Percentiles rank a stretch among this genome's conserved stretches.
Evolutionary conservation across 2,113 vertebrate genomes (phyloP).

Genomic region (Calypte anna): DNA sequence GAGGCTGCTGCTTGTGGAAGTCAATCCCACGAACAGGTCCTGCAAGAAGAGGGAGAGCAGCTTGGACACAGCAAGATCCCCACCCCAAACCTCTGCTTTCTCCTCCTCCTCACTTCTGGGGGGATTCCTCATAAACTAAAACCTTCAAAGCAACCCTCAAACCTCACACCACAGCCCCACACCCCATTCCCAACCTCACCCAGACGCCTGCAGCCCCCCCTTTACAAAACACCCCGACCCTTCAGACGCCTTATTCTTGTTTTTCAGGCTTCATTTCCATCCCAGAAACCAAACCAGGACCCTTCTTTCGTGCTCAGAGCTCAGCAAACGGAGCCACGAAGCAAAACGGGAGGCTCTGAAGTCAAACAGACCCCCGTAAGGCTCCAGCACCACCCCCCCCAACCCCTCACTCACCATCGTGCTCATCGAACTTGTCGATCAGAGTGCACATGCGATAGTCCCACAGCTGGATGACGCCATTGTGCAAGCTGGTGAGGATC

Average conservation of each 20-base stretch:
- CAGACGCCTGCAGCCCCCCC: not conserved
- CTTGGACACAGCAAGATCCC: not conserved
- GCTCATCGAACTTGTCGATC: slow-evolving; percentile 97
- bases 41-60: not conserved
- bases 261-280: accelerated
- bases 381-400: too few relatives aligned
- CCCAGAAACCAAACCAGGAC: accelerated
- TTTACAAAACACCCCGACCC: not conserved
- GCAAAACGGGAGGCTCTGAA: not conserved
- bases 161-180: too few relatives aligned
- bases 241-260: too few relatives aligned
- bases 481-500: slow-evolving; percentile 96
- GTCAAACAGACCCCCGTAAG: too few relatives aligned
- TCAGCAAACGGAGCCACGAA: accelerated
- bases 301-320: too few relatives aligned
- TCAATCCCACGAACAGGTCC: slow-evolving; percentile 95
- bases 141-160: too few relatives aligned
- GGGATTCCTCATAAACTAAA: too few relatives aligned
- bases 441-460: slow-evolving; percentile 98
- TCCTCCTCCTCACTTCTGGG: too few relatives aligned
- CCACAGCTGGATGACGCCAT: slow-evolving; percentile 97
- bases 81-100: too few relatives aligned
- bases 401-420: slow-evolving; percentile 82
- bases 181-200: not conserved
- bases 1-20: slow-evolving; percentile 97